phyloP scores from a whole-genome alignment of 2,113 vertebrate species.

The Riparia riparia region DNA sequence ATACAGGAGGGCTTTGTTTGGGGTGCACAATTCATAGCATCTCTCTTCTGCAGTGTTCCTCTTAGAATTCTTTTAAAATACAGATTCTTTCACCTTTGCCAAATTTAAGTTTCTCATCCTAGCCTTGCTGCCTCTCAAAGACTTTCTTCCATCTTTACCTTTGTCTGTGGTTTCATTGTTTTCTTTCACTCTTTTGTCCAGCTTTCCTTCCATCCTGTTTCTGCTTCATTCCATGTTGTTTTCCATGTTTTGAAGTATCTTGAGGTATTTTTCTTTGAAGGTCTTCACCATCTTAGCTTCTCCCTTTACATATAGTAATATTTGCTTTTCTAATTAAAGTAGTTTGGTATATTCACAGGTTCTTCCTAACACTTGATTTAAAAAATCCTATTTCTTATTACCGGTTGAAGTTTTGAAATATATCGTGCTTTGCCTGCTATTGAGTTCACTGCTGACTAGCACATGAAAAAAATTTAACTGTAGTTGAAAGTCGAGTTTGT shows the following conservation, averaged over 20 bases:
- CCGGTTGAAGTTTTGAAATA: not conserved
- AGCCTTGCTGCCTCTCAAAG: not conserved
- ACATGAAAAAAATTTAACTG: not conserved
- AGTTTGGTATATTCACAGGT: not conserved
- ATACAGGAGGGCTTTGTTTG: not conserved
- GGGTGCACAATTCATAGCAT: not conserved
- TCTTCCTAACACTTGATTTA: not conserved
- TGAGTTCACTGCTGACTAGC: conserved; percentile 20
- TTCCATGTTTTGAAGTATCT: not conserved
- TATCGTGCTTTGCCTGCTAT: not conserved
- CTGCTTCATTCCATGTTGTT: not conserved
- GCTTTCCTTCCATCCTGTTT: not conserved
- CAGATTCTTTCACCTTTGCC: not conserved
- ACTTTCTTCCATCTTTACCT: not conserved
- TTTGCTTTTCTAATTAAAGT: not conserved
- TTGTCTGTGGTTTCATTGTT: not conserved
- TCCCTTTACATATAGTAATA: not conserved
- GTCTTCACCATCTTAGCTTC: not conserved
- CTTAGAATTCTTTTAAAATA: not conserved
- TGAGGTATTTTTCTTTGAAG: not conserved
- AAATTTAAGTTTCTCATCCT: not conserved
- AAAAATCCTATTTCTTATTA: not conserved
- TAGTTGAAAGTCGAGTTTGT: not conserved
- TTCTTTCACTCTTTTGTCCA: not conserved
- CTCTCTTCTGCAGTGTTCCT: not conserved